Conservation (phyloP, 2,797 vertebrate genomes). For the Acomys russatus region DNA sequence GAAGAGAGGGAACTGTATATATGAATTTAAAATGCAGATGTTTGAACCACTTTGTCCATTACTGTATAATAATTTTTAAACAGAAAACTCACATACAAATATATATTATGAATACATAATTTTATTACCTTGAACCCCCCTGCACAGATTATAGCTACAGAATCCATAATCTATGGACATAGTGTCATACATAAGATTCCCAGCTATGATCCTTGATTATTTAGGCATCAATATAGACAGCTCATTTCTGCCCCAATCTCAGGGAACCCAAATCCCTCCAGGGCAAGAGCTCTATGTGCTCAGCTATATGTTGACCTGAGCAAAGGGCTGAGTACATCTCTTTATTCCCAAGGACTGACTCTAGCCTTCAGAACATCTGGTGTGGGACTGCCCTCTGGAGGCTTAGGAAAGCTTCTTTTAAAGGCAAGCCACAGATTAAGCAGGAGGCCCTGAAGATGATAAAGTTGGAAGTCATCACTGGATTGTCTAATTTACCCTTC, state of each 20-base stretch:
- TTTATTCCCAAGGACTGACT: background rate
- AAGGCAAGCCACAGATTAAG: background rate
- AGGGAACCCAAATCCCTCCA: background rate
- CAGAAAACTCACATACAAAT: background rate
- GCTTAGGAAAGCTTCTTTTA: conserved; percentile 22
- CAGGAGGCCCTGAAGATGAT: background rate
- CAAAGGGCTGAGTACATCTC: background rate
- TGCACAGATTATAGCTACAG: background rate
- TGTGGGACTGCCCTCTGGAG: conserved; percentile 74
- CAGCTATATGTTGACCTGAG: background rate
- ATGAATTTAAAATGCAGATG: background rate
- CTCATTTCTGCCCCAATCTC: background rate
- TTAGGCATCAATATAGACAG: background rate
- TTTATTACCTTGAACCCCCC: background rate
- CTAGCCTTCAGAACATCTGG: conserved; percentile 11
- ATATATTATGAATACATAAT: background rate
- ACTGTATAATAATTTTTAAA: background rate
- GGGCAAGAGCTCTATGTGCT: background rate
- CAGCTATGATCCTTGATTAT: background rate
- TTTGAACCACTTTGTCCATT: background rate
- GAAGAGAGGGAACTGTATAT: background rate
- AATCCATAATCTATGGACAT: background rate
- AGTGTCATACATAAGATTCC: background rate
- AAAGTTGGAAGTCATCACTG: background rate
- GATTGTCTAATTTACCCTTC: background rate